These are phyloP conservation scores for Tetanocera ferruginea DNA, from an alignment of 2,888 invertebrate species.

Conservation along the genomic window DNA sequence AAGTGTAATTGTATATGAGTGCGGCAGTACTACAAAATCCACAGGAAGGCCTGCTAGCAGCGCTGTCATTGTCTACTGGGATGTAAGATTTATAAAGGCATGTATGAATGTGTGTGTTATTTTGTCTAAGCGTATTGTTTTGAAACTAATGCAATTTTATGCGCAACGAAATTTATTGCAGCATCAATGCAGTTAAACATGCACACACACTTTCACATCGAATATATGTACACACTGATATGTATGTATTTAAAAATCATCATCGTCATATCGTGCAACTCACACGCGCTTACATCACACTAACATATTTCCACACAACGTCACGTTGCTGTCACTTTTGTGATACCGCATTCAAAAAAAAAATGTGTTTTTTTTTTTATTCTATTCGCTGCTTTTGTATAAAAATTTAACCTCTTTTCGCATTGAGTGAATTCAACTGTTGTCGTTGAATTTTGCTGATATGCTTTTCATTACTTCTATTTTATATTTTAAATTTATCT, in stretches of 20 bases:
- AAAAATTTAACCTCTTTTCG: too few species aligned
- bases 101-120: not conserved
- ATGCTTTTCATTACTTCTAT: not conserved
- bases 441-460: not conserved
- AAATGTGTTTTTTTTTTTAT: not conserved
- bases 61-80: too few species aligned
- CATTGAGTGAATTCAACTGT: not conserved
- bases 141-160: not conserved
- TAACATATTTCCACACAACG: not conserved
- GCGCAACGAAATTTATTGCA: slow-evolving; percentile 14
- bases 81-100: too few species aligned
- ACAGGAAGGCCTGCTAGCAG: too few species aligned
- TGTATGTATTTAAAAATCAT: not conserved
- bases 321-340: not conserved
- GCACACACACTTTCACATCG: not conserved
- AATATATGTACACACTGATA: not conserved
- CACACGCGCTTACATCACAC: not conserved
- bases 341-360: not conserved
- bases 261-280: not conserved
- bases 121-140: not conserved
- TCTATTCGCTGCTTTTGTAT: too few species aligned
- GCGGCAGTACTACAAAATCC: too few species aligned
- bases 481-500: not conserved
- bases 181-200: not conserved
- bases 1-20: too few species aligned